Evolutionary conservation across 1,140 invertebrate genomes (phyloP).

Genomic region (Aphelinus certus): DNA sequence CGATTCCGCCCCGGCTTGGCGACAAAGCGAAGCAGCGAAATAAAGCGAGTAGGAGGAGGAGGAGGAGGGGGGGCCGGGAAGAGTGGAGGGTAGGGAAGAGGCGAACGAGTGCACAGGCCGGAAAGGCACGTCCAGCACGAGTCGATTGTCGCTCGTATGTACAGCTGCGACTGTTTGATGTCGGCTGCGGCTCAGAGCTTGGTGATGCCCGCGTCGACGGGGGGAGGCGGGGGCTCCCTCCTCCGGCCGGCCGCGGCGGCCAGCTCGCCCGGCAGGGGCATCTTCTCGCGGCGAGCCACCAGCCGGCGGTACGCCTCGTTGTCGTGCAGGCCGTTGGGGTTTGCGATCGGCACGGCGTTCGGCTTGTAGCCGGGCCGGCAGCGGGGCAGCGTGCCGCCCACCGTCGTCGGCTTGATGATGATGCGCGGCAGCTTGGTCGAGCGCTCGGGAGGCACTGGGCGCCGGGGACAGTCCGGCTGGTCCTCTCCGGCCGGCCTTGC

Average conservation of each 20-base stretch:
- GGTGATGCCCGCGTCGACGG: constrained; percentile 1
- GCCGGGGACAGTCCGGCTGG: constrained; percentile 8
- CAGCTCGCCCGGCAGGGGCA: constrained; percentile 15
- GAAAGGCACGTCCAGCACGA: too few species aligned
- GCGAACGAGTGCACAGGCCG: too few species aligned
- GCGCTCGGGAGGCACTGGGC: not conserved
- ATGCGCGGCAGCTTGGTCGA: constrained; percentile 62
- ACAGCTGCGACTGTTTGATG: not conserved
- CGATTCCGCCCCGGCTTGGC: too few species aligned
- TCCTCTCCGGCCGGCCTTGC: not conserved
- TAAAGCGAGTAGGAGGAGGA: too few species aligned
- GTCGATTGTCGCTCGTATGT: too few species aligned
- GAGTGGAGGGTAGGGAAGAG: too few species aligned
- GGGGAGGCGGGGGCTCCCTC: not conserved
- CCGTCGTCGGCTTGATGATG: constrained; percentile 64
- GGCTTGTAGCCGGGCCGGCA: not conserved
- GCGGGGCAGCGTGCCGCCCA: not conserved
- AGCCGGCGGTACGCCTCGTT: constrained; percentile 35
- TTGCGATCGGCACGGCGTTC: not conserved
- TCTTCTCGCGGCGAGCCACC: constrained; percentile 31
- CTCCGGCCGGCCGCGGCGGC: not conserved
- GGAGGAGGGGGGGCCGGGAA: too few species aligned
- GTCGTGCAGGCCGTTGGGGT: constrained; percentile 5
- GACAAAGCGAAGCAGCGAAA: too few species aligned
- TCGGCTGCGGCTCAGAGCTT: constrained; percentile 13